These are phyloP conservation scores for Taxidea taxus DNA, from an alignment of 2,113 vertebrate genomes.

Conservation along the genomic window DNA sequence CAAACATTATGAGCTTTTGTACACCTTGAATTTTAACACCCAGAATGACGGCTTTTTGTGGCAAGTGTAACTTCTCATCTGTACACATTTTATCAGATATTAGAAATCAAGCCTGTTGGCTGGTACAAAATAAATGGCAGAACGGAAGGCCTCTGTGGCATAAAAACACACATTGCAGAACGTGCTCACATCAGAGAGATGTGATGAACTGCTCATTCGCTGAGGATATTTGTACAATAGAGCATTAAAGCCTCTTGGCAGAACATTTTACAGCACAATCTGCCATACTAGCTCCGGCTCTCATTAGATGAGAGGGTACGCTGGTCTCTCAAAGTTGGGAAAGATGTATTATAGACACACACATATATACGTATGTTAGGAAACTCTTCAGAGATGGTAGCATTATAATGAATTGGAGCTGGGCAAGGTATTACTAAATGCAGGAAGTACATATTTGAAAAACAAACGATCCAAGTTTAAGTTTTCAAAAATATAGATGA, in stretches of 20 bases:
- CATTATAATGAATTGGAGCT: neutral
- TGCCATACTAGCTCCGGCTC: neutral
- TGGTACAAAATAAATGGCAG: neutral
- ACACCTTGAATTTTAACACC: conserved; percentile 21
- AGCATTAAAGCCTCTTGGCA: neutral
- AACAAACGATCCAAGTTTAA: neutral
- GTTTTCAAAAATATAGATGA: conserved; percentile 18
- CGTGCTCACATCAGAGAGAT: neutral
- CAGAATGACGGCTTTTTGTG: conserved; percentile 3
- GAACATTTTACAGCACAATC: conserved; percentile 25
- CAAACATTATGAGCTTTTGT: neutral
- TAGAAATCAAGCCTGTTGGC: conserved; percentile 24
- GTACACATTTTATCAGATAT: neutral
- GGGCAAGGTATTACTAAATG: neutral
- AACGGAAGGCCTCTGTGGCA: neutral
- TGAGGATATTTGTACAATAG: neutral
- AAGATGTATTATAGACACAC: neutral
- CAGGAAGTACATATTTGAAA: neutral
- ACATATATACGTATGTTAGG: neutral
- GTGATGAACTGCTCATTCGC: neutral
- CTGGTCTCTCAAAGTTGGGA: neutral
- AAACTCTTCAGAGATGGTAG: neutral
- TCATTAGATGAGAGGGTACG: neutral
- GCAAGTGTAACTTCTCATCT: neutral
- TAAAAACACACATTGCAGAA: conserved; percentile 22